Evolutionary conservation across 2,797 vertebrate species (phyloP), one percentile per base, ranked within the genome.

Genomic region (Clarias platycephalus): DNA sequence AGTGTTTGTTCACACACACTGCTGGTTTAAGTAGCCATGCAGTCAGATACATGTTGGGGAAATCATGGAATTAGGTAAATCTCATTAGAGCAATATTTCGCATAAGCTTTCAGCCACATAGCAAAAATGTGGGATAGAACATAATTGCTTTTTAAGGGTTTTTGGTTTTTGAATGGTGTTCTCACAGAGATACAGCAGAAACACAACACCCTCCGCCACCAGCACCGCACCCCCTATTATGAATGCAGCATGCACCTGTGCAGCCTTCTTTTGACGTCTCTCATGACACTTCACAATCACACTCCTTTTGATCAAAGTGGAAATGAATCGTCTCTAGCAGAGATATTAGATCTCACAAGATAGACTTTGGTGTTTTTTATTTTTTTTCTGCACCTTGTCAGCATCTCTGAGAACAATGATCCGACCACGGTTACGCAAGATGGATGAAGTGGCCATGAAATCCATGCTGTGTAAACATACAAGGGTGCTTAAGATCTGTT

Each of bases 91-190:
- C 85, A 80, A 87, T 88, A 84, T 84, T 49, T 86, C 86, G 78
- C 84, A 85, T 31, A 57, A 34, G 9, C 55, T 60, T 28, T 22
- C 12, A 60, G 55, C 20, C 18, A 24, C 4, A 10, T 88, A 76
- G 67, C 31, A 79, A 89, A 90, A 91, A 92, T 92, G 87, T 90
- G 85, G 85, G 88, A 91, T 85, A 88, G 84, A 87, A 90, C 91
- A 93, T 88, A 93, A 91, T 91, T 90, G 82, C 53, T 89, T 91
- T 90, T 92, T 87, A 16, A 86, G 76, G 89, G 89, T 64, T 91
- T 93, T 92, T 86, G 87, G 12, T 18, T 28, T 80, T 80, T 64
- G 87, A 83, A 60, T n/a, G 60, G 86, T 81, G 80, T 83, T 80
- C 77, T 85, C 84, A 85, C 86, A 90, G 90, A 90, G 86, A 90